Evolutionary conservation across 53 echinoderm and acorn worm species (phyloP).

Genomic region (Actinopyga echinites): DNA sequence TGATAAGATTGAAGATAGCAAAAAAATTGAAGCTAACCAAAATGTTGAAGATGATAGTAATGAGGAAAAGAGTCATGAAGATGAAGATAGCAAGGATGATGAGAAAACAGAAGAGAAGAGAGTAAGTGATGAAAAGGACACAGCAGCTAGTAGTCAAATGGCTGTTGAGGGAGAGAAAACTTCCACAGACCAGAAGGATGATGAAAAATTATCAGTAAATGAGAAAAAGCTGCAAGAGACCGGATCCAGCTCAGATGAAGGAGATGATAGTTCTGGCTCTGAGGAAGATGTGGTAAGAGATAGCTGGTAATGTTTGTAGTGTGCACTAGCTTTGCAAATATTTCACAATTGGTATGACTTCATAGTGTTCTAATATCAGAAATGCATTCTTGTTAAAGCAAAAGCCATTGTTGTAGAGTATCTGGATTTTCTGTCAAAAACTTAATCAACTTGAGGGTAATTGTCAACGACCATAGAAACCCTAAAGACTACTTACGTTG

Average conservation of each 20-base stretch:
- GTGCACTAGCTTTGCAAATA: too few species aligned
- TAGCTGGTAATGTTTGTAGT: not conserved
- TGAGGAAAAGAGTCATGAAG: not conserved
- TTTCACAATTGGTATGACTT: too few species aligned
- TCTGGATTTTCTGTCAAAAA: too few species aligned
- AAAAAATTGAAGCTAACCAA: not conserved
- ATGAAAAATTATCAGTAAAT: not conserved
- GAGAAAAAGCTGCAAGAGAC: too few species aligned
- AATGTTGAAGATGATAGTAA: not conserved
- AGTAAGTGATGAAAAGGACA: not conserved
- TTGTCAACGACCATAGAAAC: too few species aligned
- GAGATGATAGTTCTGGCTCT: not conserved
- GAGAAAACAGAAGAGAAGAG: not conserved
- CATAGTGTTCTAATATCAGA: too few species aligned
- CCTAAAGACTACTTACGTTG: too few species aligned
- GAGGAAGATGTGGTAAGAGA: conserved; percentile 19
- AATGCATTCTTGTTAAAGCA: too few species aligned
- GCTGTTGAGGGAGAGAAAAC: not conserved
- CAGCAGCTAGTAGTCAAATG: not conserved
- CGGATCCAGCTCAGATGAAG: too few species aligned
- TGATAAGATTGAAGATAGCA: not conserved
- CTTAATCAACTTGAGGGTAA: too few species aligned
- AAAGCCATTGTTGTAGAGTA: too few species aligned
- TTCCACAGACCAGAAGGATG: not conserved
- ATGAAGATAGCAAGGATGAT: not conserved